Evolutionary conservation across 2,113 vertebrate species (phyloP).

Genomic region (Hemicordylus capensis): DNA sequence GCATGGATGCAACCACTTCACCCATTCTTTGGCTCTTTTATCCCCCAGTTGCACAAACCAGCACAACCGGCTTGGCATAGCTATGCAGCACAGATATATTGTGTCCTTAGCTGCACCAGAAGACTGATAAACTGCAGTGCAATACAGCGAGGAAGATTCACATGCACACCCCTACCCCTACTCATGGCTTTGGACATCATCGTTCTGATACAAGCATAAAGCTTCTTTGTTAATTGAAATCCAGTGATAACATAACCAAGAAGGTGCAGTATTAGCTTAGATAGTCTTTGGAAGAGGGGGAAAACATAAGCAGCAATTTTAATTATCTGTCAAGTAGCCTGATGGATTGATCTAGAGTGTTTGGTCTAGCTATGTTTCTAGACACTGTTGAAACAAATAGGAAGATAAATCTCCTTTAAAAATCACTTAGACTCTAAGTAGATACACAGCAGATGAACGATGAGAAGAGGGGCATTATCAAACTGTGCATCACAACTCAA

Average conservation of each 20-base stretch:
- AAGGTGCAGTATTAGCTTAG: too few relatives aligned
- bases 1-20: background rate
- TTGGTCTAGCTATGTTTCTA: background rate
- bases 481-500: background rate
- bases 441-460: conserved; percentile 1
- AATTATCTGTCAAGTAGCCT: background rate
- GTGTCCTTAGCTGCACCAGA: too few relatives aligned
- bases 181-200: background rate
- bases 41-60: too few relatives aligned
- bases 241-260: too few relatives aligned
- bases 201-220: background rate
- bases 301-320: background rate
- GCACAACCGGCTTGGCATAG: background rate
- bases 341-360: background rate
- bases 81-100: background rate
- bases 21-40: background rate
- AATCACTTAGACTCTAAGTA: conserved; percentile 3
- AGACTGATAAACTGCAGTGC: background rate
- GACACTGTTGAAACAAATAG: background rate
- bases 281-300: too few relatives aligned
- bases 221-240: background rate
- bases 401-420: conserved; percentile 1
- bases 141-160: background rate
- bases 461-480: background rate
- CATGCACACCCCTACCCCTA: too few relatives aligned